phyloP scores from a whole-genome alignment of 2,888 invertebrate genomes.

The Ophraella communa region DNA sequence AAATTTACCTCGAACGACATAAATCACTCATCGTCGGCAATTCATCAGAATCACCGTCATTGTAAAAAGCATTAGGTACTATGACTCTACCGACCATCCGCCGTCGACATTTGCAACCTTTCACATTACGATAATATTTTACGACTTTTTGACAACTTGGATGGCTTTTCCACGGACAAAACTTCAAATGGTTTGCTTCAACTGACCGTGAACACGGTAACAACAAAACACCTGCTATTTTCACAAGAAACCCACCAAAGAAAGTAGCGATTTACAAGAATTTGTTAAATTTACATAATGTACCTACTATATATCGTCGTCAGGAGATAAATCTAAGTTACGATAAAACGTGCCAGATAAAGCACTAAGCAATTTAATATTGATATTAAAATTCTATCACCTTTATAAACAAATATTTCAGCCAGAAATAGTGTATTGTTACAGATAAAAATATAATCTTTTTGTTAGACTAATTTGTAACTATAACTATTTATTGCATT shows the following conservation, averaged over 20 bases:
- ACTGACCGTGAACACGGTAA: constrained; percentile 38
- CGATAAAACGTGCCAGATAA: no score
- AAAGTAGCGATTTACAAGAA: not conserved
- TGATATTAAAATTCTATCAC: no score
- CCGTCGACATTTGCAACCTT: constrained; percentile 45
- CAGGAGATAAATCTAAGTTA: no score
- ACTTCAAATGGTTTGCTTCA: constrained; percentile 34
- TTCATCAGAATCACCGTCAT: constrained; percentile 63
- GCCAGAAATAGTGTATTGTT: no score
- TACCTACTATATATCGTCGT: not conserved
- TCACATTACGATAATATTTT: constrained; percentile 69
- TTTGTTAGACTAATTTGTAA: no score
- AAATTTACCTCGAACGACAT: constrained; percentile 61
- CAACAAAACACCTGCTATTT: constrained; percentile 53
- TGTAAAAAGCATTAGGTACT: constrained; percentile 48
- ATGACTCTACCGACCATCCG: constrained; percentile 27
- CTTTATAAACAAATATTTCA: no score
- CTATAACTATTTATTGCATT: no score
- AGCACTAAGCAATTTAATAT: no score
- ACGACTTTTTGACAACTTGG: constrained; percentile 72
- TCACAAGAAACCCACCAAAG: constrained; percentile 34
- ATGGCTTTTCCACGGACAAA: constrained; percentile 64
- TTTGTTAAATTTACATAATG: not conserved
- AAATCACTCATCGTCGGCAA: constrained; percentile 61
- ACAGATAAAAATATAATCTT: no score